A percentile compares a stretch with the other conserved stretches of the same genome.
phyloP scores from a whole-genome alignment of 2,113 vertebrate species.

The Petrocephalus microphthalmus region DNA sequence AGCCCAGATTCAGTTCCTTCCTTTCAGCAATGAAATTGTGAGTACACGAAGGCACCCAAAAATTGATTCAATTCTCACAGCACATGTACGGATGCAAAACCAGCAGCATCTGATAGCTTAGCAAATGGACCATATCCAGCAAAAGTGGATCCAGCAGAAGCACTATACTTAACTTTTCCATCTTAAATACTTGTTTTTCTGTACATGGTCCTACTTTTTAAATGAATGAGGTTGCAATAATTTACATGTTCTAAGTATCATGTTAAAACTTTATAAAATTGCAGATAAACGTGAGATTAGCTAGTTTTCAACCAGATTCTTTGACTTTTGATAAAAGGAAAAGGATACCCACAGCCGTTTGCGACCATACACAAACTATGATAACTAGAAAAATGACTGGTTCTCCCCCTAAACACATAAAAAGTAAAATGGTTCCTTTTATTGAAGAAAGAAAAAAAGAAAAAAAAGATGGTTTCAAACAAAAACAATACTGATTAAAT shows the following conservation, averaged over 20 bases:
- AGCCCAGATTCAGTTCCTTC: not conserved
- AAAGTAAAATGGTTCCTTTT: constrained; percentile 5
- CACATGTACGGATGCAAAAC: not conserved
- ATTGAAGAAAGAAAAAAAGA: not conserved
- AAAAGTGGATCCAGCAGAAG: not conserved
- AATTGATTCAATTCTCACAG: not conserved
- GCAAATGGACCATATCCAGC: not conserved
- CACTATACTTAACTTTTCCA: not conserved
- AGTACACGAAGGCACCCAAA: not conserved
- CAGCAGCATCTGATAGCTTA: not conserved
- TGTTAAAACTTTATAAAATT: not conserved
- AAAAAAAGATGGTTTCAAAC: not conserved
- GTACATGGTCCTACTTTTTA: not conserved
- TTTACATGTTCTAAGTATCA: not conserved
- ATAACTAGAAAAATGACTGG: not conserved
- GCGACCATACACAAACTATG: not conserved
- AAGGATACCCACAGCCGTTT: not conserved
- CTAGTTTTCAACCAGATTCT: not conserved
- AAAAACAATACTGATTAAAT: not conserved
- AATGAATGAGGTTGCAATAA: not conserved
- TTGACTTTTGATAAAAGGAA: not conserved
- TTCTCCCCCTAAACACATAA: not conserved
- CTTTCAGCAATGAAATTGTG: not conserved
- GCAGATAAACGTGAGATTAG: not conserved
- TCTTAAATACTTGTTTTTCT: not conserved